Conservation (phyloP, 1,140 invertebrate species). For the Drosophila melanica region DNA sequence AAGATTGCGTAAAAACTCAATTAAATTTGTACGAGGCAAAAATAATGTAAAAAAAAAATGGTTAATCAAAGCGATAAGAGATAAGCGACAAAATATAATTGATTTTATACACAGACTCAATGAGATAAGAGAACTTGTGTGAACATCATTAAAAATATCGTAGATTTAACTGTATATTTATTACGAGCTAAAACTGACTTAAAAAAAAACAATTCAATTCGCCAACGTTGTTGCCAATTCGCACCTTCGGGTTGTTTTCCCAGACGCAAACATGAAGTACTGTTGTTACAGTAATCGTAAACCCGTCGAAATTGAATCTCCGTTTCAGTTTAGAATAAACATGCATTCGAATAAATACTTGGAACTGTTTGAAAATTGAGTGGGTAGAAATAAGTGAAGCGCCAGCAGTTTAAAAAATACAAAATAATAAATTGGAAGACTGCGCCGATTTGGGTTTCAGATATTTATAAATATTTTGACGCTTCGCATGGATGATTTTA, state of each 20-base stretch:
- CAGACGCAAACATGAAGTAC: constrained; percentile 36
- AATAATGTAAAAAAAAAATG: neutral
- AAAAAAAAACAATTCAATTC: neutral
- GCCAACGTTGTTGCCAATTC: neutral
- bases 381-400: constrained; percentile 11
- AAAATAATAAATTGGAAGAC: neutral
- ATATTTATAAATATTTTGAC: constrained; percentile 24
- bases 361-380: constrained; percentile 28
- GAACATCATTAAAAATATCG: neutral
- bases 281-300: constrained; percentile 37
- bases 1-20: constrained; percentile 20
- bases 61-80: constrained; percentile 30
- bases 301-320: constrained; percentile 13
- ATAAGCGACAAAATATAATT: constrained; percentile 1
- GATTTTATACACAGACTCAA: constrained; percentile 2
- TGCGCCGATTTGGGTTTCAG: constrained; percentile 9
- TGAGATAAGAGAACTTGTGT: constrained; percentile 1
- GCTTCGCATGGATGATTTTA: neutral
- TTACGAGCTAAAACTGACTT: too few relatives aligned
- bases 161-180: neutral
- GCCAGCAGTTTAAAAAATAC: constrained; percentile 14
- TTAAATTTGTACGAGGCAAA: neutral
- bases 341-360: constrained; percentile 22
- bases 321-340: constrained; percentile 7
- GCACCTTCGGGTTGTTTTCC: constrained; percentile 6